phyloP scores from a whole-genome alignment of 2,888 invertebrate species.

The Pristionchus mayeri region DNA sequence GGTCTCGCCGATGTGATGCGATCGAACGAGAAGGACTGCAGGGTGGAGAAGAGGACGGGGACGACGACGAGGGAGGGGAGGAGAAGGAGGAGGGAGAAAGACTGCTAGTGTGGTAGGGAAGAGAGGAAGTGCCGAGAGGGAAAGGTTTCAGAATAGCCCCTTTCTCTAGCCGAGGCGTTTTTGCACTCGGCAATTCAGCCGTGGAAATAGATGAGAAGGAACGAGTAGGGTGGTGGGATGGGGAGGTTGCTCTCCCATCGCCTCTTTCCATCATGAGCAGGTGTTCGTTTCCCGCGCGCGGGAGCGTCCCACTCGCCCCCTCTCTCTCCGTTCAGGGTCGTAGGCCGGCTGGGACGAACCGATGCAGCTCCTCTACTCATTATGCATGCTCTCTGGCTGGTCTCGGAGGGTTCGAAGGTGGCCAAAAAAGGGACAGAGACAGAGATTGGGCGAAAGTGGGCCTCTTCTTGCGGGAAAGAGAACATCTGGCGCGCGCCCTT shows the following conservation, averaged over 20 bases:
- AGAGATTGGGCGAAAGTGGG: not conserved
- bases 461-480: not conserved
- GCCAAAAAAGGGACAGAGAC: not conserved
- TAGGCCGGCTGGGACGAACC: not conserved
- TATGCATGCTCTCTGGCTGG: not conserved
- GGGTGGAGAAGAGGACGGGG: not conserved
- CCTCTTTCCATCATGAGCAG: slow-evolving; percentile 1
- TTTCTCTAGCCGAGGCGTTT: not conserved
- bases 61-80: not conserved
- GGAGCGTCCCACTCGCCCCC: too few species aligned
- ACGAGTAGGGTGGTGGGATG: not conserved
- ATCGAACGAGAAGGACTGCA: slow-evolving; percentile 1
- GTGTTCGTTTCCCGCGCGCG: not conserved
- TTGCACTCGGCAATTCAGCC: not conserved
- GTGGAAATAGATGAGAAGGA: not conserved
- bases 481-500: not conserved
- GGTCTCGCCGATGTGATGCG: too few species aligned
- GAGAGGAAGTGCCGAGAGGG: not conserved
- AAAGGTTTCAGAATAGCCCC: slow-evolving; percentile 5
- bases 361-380: not conserved
- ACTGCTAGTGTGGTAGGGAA: not conserved
- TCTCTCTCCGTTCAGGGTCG: slow-evolving; percentile 2
- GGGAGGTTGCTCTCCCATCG: not conserved
- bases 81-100: not conserved
- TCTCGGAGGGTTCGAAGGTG: not conserved